These are phyloP conservation scores for Dendrolimus pini DNA, from an alignment of 2,888 invertebrate species.

Conservation along the genomic window DNA sequence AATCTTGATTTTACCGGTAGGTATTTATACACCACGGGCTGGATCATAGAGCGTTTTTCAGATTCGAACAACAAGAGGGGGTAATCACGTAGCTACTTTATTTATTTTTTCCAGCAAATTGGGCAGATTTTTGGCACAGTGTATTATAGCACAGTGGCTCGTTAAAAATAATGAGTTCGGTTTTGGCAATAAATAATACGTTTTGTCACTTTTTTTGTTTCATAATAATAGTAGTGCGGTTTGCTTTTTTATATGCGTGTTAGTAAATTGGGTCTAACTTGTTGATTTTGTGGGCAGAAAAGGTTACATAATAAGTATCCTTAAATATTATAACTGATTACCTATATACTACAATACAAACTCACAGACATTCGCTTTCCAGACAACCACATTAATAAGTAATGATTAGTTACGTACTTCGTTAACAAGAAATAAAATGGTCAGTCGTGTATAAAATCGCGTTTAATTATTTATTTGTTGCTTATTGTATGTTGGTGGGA, in stretches of 20 bases:
- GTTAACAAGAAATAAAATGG: no score
- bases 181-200: slow-evolving; percentile 49
- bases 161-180: slow-evolving; percentile 70
- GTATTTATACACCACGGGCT: background rate
- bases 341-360: no score
- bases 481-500: no score
- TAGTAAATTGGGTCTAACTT: no score
- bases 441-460: no score
- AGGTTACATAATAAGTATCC: no score
- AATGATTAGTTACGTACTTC: no score
- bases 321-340: no score
- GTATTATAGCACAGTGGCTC: slow-evolving; percentile 39
- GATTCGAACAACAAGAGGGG: slow-evolving; percentile 21
- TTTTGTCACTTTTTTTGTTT: slow-evolving; percentile 10
- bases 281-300: no score
- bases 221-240: slow-evolving; percentile 3
- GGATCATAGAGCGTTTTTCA: slow-evolving; percentile 16
- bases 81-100: slow-evolving; percentile 49
- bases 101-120: slow-evolving; percentile 51
- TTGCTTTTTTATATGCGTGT: background rate
- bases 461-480: no score
- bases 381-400: no score
- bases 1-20: background rate
- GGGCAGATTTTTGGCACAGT: slow-evolving; percentile 56
- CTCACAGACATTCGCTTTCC: no score